Base-by-base conservation (phyloP, 2,797 vertebrate species). In the Pangasius larnaudii region DNA sequence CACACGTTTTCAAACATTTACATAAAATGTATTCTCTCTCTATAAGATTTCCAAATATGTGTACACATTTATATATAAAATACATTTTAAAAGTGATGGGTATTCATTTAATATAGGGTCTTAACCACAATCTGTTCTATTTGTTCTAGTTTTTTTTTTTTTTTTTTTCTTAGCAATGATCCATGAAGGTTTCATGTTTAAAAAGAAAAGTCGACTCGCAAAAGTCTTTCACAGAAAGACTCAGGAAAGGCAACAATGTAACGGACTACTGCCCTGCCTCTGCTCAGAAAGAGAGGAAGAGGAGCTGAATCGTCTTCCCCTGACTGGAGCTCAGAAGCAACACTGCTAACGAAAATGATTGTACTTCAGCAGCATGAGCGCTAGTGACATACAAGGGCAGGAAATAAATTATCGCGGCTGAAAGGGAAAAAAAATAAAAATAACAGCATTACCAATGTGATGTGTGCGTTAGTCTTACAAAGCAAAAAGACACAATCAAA, bases 191-290 rank as follows among this genome's bases (percentile, higher is more conserved):
- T 94, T 91, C 87, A 92, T 94, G 92, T 94, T 71, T 74, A 83
- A 87, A 71, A 81, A 83, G 27, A 85, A 90, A 93, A 92, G 89
- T 93, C 92, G 61, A 90, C 93, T 93, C 90, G 88, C 93, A 91
- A 89, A 88, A 92, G 95, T 94, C 96, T 96, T 96, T 96, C 96
- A 96, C 95, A 95, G 96, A 96, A 96, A 96, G 95, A 96, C 95
- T 89, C 71, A 56, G 92, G 91, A 91, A 94, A 96, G 95, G 95
- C 94, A 93, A 94, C 93, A 90, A 88, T 88, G 85, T 87, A 92
- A 94, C 92, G 92, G 84, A 93, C 92, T 92, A 93, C 91, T 88
- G 93, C 92, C 90, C 93, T 93, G 92, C 91, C 92, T 95, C 92
- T 89, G 91, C 89, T 91, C 90, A 93, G 92, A 86, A 91, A 22